Base-by-base conservation (phyloP, 2,888 invertebrate genomes). In the Bombylius discolor region DNA sequence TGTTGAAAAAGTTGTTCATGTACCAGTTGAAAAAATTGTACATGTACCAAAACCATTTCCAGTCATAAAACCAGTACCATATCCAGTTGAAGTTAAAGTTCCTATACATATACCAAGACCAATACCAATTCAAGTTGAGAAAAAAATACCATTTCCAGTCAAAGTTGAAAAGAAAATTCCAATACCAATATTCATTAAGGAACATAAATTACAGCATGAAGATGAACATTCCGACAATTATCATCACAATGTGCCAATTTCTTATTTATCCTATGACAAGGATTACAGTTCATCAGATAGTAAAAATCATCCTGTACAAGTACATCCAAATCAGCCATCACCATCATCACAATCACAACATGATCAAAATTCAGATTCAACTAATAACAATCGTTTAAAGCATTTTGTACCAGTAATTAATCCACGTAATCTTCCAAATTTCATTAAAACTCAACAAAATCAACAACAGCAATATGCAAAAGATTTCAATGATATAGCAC, bases 41-140 rank as follows among this genome's bases (percentile, higher is more conserved):
- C 77, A 74, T 66, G 76, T 81, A 14, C 79, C 77, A 14, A 61
- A 76, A 60, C 75, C 63, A 11, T 64, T 62, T 61, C 78, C 78
- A 3, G 76, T 78, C 23, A 74, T 74, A 65, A 64, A 63, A 53
- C 55, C 55, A 12, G 64, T 69, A 14, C 67, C 66, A 9, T 66
- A 67, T 55, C 64, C 62, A 3, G 67, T 67, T 7, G 67, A 68
- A 61, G 66, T 63, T 39, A 68, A 66, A 73, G 76, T 80, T 8
- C 77, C 78, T 1, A 46, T 59, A n/a, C 60, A 59, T 55, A 52
- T 63, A 4, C 60, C 60, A 65, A 62, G 60, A 36, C 60, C 57
- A 32, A 62, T 64, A 14, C 68, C 68, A 0, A 66, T 66, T 55
- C 62, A 61, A 56, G 64, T 70, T 31, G 69, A 68, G 51, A 66